Evolutionary conservation across 1,140 invertebrate genomes (phyloP).

Genomic region (Penaeus indicus): DNA sequence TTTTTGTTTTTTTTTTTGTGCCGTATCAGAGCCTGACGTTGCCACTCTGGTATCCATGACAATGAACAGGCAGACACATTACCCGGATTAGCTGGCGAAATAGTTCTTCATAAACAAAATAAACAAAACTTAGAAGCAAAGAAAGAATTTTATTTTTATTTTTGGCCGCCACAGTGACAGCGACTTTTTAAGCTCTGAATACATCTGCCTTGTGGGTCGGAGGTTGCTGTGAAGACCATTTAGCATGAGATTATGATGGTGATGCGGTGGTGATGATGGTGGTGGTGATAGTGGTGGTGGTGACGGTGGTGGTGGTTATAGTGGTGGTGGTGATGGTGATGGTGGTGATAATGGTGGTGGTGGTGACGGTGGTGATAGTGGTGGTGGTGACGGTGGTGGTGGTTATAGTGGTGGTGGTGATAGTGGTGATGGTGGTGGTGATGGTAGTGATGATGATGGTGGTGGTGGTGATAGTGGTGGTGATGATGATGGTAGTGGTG

Average conservation of each 20-base stretch:
- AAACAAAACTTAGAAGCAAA: no score
- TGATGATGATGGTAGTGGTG: not conserved
- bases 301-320: not conserved
- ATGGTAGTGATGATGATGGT: not conserved
- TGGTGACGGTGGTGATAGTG: not conserved
- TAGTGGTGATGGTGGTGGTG: not conserved
- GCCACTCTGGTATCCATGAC: no score
- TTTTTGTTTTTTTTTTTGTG: no score
- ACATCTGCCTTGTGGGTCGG: no score
- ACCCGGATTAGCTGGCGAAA: no score
- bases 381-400: slow-evolving; percentile 1
- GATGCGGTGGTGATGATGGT: not conserved
- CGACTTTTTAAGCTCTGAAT: no score
- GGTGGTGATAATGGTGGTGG: not conserved
- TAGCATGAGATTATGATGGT: not conserved
- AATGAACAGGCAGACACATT: no score
- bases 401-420: not conserved
- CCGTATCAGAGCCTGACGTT: no score
- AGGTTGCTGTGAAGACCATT: no score
- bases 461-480: not conserved
- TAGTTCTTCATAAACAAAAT: no score
- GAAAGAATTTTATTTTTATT: no score
- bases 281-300: not conserved
- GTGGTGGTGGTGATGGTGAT: not conserved
- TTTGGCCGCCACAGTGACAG: no score